phyloP scores from a whole-genome alignment of 2,888 invertebrate species.

The Cryptocephalus moraei region DNA sequence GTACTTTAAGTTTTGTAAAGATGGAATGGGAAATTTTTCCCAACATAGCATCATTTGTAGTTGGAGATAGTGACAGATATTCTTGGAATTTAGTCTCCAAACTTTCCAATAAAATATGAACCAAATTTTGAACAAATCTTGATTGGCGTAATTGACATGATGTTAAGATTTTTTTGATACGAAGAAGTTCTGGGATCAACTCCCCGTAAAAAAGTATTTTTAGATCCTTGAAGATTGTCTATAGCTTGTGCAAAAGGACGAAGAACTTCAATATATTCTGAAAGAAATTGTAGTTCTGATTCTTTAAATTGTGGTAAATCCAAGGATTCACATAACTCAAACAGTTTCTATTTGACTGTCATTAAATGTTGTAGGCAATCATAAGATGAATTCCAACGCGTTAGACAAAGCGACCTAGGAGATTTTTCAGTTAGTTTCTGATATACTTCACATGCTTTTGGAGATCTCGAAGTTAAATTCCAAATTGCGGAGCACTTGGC shows the following conservation, averaged over 20 bases:
- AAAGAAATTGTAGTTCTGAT: not conserved
- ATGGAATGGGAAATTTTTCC: not conserved
- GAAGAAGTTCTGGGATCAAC: not conserved
- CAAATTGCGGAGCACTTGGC: too few relatives aligned
- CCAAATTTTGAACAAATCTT: not conserved
- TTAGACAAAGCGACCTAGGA: too few relatives aligned
- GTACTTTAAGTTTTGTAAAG: not conserved
- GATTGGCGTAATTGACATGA: not conserved
- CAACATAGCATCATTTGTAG: not conserved
- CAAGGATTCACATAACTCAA: too few relatives aligned
- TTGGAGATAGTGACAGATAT: not conserved
- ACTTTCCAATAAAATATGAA: not conserved
- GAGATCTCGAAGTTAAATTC: too few relatives aligned
- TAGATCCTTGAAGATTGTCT: conserved; percentile 1
- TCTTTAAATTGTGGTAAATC: not conserved
- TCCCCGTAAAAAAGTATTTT: conserved; percentile 1
- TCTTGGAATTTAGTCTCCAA: not conserved
- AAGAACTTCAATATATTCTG: not conserved
- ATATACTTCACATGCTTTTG: too few relatives aligned
- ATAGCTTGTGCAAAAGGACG: not conserved
- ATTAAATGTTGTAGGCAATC: too few relatives aligned
- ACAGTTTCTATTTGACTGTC: too few relatives aligned
- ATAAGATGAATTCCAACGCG: too few relatives aligned
- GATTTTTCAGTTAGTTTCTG: too few relatives aligned
- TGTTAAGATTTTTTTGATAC: not conserved